Base-by-base conservation (phyloP, 2,888 invertebrate species). In the Tachystola acroxantha region DNA sequence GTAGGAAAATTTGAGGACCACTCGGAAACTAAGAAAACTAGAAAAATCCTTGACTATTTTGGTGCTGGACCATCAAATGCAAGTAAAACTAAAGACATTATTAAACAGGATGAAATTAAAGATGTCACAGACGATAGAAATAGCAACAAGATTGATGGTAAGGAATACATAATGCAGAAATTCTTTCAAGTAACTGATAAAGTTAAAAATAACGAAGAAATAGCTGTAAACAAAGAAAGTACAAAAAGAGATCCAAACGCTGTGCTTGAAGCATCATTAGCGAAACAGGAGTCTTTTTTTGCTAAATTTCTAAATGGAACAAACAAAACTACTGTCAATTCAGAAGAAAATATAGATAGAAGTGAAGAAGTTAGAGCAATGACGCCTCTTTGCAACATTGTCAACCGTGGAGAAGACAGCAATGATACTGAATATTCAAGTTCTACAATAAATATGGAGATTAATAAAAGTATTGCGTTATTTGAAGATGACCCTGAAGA, bases 1-100 rank as follows among this genome's bases (percentile, higher is more conserved):
- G 93, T 92, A 9, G 91, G 93, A 0, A 94, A 95, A 66, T 96
- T 96, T 72, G 91, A 92, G 67, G 89, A 91, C 32, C 71, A 74
- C 34, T 46, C 76, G 33, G 82, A 88, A 7, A 66, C 39, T 37
- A 88, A 88, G 43, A 90, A 89, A 64, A 87, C 81, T 5, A 89
- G 77, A 48, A 88, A 85, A 37, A 88, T 91, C 30, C 76, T 88
- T 28, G 84, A 89, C 39, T 90, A 90, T 70, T 92, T 92, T 57
- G 77, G 77, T 49, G 82, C 69, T 43, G 71, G 72, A 16, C 30
- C 71, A 32, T 74, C 76, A 36, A 81, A 73, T 55, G 60, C 62
- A 19, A 32, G 34, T 1, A 58, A 50, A 38, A 29, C 32, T 27
- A 57, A 53, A 35, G 51, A 46, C n/a, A 40, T 27, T 39, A 56